A percentile compares a stretch with the other conserved stretches of the same genome.
Conservation (phyloP, 1,140 invertebrate species). For the Lordiphosa mommai region DNA sequence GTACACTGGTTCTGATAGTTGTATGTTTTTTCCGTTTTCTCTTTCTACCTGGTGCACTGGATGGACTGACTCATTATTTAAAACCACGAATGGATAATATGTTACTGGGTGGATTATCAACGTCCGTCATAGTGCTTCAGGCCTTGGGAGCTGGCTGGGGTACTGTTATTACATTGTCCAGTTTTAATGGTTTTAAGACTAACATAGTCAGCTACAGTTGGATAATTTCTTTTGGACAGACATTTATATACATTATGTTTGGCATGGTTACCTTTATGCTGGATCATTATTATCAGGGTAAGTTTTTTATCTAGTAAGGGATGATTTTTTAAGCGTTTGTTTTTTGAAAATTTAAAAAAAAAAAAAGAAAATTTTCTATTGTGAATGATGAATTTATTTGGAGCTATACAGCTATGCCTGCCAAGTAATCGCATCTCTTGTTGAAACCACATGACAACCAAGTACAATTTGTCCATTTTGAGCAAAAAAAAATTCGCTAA, state of each 20-base stretch:
- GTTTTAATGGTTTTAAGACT: constrained; percentile 93
- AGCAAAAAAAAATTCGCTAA: too few species aligned
- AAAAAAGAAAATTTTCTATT: too few species aligned
- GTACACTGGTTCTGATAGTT: constrained; percentile 20
- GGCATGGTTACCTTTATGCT: constrained; percentile 48
- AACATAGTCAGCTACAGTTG: constrained; percentile 81
- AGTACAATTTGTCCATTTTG: too few species aligned
- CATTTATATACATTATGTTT: constrained; percentile 47
- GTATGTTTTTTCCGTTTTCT: constrained; percentile 50
- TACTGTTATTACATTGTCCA: constrained; percentile 92
- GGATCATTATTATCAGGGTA: constrained; percentile 30
- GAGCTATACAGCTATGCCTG: too few species aligned
- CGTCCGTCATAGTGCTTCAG: constrained; percentile 40
- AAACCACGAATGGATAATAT: constrained; percentile 80
- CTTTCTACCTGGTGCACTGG: constrained; percentile 85
- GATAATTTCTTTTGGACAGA: constrained; percentile 61
- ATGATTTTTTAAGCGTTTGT: too few species aligned
- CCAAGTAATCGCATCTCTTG: too few species aligned
- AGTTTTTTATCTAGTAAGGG: too few species aligned
- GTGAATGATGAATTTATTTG: too few species aligned
- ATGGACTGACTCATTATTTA: constrained; percentile 89
- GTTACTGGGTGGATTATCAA: constrained; percentile 2
- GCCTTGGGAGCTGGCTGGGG: constrained; percentile 94
- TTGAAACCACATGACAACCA: too few species aligned
- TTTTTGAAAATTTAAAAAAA: too few species aligned